Evolutionary conservation across 2,113 vertebrate genomes (phyloP), one percentile per base, ranked within the genome.

Genomic region (Pycnonotus jocosus): DNA sequence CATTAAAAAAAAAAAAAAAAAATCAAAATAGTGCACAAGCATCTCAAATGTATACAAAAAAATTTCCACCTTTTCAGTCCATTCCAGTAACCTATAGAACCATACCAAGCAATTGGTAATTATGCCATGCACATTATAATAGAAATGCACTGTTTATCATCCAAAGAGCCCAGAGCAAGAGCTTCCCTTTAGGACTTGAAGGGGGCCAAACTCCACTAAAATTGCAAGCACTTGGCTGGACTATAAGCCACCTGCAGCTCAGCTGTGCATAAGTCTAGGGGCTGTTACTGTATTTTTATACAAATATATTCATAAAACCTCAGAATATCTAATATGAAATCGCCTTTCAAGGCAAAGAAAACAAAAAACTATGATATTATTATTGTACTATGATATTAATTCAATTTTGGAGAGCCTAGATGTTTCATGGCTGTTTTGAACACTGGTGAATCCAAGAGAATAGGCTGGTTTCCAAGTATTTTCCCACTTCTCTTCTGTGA

Each of bases 201-300:
- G 17, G 27, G 28, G 3, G 48, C 47, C 38, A 45, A 76, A 40
- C 66, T 79, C 77, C 7, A 4, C 42, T 81, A 37, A 76, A 95
- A 85, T 50, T 71, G 44, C 54, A 73, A 85, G 15, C 28, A 62
- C 12, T 86, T 91, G 84, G 84, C 81, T 88, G 74, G 66, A 58
- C 85, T 88, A 6, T 57, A 18, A 95, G 51, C 58, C 85, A 96
- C 89, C 78, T 96, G 94, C 62, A 8, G 71, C 71, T 94, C 93
- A 96, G 90, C 69, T 95, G 86, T 56, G 42, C 71, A 37, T 21
- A 53, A 66, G 51, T 90, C 84, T 47, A n/a, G 6, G 58, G 35
- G 35, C 25, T 66, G 10, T 31, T 68, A 25, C 33, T 71, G 15
- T 88, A 56, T 81, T 88, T 93, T 91, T 50, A 71, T 57, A 79